phyloP scores from a whole-genome alignment of 2,113 vertebrate species.

The Serilophus lunatus region DNA sequence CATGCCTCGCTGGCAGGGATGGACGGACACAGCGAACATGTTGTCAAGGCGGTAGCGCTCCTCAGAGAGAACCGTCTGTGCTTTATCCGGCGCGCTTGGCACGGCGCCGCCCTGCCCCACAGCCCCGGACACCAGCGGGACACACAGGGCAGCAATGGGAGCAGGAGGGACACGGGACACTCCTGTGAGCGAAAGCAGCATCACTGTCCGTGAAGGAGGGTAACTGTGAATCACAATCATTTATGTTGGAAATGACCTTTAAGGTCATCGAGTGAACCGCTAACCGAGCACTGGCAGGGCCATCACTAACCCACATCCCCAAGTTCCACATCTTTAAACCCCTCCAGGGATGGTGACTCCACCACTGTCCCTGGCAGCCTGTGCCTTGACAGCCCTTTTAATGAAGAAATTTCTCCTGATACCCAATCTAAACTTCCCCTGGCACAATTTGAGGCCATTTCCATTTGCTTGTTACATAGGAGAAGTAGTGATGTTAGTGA shows the following conservation, averaged over 20 bases:
- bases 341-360: not conserved
- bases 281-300: not conserved
- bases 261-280: rapidly evolving
- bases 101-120: rapidly evolving
- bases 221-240: not conserved
- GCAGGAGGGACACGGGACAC: not conserved
- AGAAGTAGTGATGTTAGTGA: not conserved
- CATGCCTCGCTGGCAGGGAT: rapidly evolving
- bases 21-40: not conserved
- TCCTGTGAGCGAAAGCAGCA: not conserved
- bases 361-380: not conserved
- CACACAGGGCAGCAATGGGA: rapidly evolving
- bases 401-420: not conserved
- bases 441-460: not conserved
- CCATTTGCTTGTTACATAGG: not conserved
- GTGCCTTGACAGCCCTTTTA: not conserved
- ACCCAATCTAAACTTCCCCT: not conserved
- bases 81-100: too few species aligned
- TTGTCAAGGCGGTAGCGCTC: rapidly evolving
- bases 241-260: not conserved
- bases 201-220: not conserved
- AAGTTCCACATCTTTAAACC: not conserved
- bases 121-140: rapidly evolving
- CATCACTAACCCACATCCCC: not conserved
- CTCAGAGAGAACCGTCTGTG: not conserved